These are phyloP conservation scores for Ylistrum balloti DNA, from an alignment of 1,140 invertebrate species.

Conservation along the genomic window DNA sequence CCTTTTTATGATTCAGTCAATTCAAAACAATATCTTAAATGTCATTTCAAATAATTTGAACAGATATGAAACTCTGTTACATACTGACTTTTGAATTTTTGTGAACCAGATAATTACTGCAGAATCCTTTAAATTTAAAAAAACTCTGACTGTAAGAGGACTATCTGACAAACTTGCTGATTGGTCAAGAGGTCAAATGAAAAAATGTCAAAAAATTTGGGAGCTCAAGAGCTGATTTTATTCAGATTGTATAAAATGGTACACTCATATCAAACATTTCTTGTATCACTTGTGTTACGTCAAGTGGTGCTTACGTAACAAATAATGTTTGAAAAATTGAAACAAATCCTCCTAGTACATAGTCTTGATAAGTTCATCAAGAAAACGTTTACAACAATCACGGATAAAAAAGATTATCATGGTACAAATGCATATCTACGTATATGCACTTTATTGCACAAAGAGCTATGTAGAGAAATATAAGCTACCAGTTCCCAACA, in stretches of 20 bases:
- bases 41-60: background rate
- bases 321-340: slow-evolving; percentile 19
- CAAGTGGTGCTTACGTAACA: slow-evolving; percentile 23
- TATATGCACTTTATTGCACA: slow-evolving; percentile 35
- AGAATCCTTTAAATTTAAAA: too few relatives aligned
- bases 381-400: slow-evolving; percentile 40
- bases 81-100: too few relatives aligned
- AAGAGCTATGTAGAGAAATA: slow-evolving; percentile 27
- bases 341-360: background rate
- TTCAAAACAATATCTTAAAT: background rate
- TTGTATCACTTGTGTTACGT: background rate
- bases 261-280: background rate
- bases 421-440: slow-evolving; percentile 6
- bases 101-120: too few relatives aligned
- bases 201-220: too few relatives aligned
- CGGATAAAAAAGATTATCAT: slow-evolving; percentile 27
- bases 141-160: background rate
- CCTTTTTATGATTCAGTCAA: too few relatives aligned
- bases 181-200: too few relatives aligned
- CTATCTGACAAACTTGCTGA: background rate
- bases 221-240: background rate
- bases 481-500: background rate
- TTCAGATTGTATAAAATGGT: slow-evolving; percentile 15
- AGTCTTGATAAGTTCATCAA: background rate
- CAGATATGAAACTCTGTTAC: background rate